Evolutionary conservation across 92 coral and sea anemone species (phyloP), one percentile per base, ranked within the genome.

Genomic region (Porites cylindrica): DNA sequence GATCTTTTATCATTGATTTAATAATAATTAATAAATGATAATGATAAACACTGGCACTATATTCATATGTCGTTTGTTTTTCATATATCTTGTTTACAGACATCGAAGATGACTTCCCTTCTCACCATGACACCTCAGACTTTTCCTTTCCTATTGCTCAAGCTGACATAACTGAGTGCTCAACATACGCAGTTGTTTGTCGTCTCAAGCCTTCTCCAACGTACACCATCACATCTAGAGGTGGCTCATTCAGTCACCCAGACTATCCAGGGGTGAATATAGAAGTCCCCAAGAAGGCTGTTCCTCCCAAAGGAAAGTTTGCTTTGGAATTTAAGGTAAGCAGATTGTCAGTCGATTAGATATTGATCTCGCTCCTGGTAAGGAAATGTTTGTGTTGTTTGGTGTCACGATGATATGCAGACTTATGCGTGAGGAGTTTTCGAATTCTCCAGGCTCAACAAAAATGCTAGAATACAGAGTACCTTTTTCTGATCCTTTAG

Each of bases 141-240:
- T 72, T 83, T 16, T 63, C 7, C 20, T 74, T 73, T 18, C 88
- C 88, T 5, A 66, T 83, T 63, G 88, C 51, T 2, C 80, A 83
- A 66, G 81, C 74, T 16, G 80, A 51, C 1, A 83, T 83, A 16
- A 50, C 74, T 23, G 74, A 84, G 16, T 74, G 82, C 50, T 75
- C 88, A 1, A 84, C 82, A 3, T 84, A 73, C 19, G 82, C 81
- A 3, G 88, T 75, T 10, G 88, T 84, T 7, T 62, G 64, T 19
- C 88, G 88, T 6, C 88, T 84, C 16, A 70, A 56, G 58, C 4
- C 29, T 1, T 84, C 73, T 2, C 10, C 51, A 0, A 10, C 2
- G 8, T 84, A 62, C 75, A 64, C 52, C 26, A 76, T 84, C 19
- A 84, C 88, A 24, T 1, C 61, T 11, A 51, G 1, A 10, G 88